Evolutionary conservation across 2,797 vertebrate genomes (phyloP), one percentile per base, ranked within the genome.

Genomic region (Enteromius trimaculatus): DNA sequence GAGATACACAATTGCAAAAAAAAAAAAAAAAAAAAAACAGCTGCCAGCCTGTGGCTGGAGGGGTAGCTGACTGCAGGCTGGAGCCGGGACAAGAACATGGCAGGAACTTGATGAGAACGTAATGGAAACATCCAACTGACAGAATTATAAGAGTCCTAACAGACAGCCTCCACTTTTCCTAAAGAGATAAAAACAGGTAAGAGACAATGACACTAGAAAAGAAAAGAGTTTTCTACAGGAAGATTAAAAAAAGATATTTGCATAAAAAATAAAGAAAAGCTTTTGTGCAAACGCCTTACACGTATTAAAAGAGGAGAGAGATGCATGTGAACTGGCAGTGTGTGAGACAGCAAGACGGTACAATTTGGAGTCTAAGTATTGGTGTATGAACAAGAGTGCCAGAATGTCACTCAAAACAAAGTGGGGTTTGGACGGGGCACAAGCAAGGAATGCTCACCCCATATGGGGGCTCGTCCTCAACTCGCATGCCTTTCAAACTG

Each of bases 381-480:
- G 91, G 91, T 92, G 89, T 91, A 90, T 80, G 79, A 84, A 88
- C 87, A 89, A 89, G 88, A 87, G 88, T 90, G 94, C 94, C 94
- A 95, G 94, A 93, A 92, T 95, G 95, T 95, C 94, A 95, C 92
- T 95, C 94, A 95, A 92, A 92, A 92, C 92, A 92, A 93, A 94
- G 94, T 94, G 92, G 92, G 92, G 89, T 93, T 94, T 95, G 93
- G 93, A 94, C 88, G 88, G 89, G 89, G 88, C 90, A 91, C 92
- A 93, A 92, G 91, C 89, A 87, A 90, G 86, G 89, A 89, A 90
- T 86, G 89, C 89, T 88, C 89, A 85, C 88, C 89, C 88, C 88
- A 88, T 89, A 90, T 87, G 89, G 79, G 85, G 87, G 84, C 86
- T 80, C 84, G 80, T 87, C 85, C 84, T 83, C 78, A 68, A 29